Conservation (phyloP, 2,797 vertebrate species). For the Halcyon chelicuti region DNA sequence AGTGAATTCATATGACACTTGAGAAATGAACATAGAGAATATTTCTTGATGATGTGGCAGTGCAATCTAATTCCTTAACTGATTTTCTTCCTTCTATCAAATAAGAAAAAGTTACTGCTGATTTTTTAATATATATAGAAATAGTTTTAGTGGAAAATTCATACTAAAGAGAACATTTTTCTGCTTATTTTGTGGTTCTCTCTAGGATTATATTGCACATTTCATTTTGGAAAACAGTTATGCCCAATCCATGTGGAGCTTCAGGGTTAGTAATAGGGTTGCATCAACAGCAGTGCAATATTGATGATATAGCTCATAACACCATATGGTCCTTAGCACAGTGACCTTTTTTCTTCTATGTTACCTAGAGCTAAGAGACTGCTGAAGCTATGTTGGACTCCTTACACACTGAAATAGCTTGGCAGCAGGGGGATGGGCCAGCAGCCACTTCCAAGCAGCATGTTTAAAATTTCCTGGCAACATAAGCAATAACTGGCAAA, state of each 20-base stretch:
- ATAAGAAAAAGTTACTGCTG: not conserved
- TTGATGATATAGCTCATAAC: not conserved
- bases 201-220: not conserved
- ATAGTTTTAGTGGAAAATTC: not conserved
- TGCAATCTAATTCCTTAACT: not conserved
- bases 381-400: not conserved
- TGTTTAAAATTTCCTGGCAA: constrained; percentile 75
- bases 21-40: not conserved
- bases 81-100: not conserved
- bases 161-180: not conserved
- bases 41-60: not conserved
- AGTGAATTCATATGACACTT: not conserved
- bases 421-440: constrained; percentile 36
- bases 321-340: constrained; percentile 26
- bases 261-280: constrained; percentile 11
- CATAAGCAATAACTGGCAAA: constrained; percentile 52
- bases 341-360: not conserved
- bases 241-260: not conserved
- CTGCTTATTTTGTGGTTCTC: not conserved
- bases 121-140: not conserved
- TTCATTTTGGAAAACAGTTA: not conserved
- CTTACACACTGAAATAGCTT: not conserved
- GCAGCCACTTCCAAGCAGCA: constrained; percentile 46
- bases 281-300: not conserved
- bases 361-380: not conserved